Conservation (phyloP, 2,888 invertebrate genomes). For the Parnassius mnemosyne region DNA sequence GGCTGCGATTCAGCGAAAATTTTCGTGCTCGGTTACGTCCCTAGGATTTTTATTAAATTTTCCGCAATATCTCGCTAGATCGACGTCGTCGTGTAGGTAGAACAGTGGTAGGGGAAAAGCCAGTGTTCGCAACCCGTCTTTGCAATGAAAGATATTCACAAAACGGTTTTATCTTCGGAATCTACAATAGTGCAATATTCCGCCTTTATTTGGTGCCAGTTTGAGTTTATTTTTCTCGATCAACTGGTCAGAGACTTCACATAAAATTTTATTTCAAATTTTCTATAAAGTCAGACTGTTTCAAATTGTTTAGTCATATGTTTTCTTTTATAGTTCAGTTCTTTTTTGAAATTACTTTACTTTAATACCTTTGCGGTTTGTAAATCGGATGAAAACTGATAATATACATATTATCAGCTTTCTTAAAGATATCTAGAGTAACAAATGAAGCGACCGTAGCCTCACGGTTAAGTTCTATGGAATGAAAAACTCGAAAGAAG, state of each 20-base stretch:
- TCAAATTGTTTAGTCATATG: not conserved
- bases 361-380: no score
- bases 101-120: slow-evolving; percentile 16
- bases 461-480: no score
- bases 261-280: slow-evolving; percentile 23
- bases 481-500: no score
- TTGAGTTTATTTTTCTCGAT: slow-evolving; percentile 15
- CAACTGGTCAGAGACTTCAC: slow-evolving; percentile 14
- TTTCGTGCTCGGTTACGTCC: slow-evolving; percentile 57
- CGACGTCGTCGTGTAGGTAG: slow-evolving; percentile 31
- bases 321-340: slow-evolving; percentile 4
- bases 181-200: slow-evolving; percentile 14
- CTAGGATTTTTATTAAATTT: slow-evolving; percentile 70
- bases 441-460: no score
- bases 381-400: no score
- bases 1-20: slow-evolving; percentile 65
- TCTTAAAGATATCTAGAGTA: no score
- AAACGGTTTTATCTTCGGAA: slow-evolving; percentile 11
- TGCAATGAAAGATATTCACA: slow-evolving; percentile 13
- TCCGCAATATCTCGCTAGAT: slow-evolving; percentile 31
- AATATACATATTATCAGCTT: no score
- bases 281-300: slow-evolving; percentile 12
- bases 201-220: slow-evolving; percentile 14
- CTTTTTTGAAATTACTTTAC: no score
- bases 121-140: slow-evolving; percentile 12